These are phyloP conservation scores for Channa argus DNA, from an alignment of 2,113 vertebrate genomes.

Conservation along the genomic window DNA sequence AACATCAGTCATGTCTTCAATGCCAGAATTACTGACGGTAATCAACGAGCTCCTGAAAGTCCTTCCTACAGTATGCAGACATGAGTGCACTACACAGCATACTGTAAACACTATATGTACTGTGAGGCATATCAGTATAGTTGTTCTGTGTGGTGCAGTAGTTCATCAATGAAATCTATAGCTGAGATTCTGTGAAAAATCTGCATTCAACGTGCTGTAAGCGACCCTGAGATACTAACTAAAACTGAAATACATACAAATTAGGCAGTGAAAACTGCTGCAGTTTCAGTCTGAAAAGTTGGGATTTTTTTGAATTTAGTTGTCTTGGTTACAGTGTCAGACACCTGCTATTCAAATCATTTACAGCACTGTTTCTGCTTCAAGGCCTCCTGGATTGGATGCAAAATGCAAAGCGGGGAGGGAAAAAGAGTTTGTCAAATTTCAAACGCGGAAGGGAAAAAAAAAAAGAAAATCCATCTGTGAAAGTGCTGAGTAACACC, in stretches of 20 bases:
- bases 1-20: neutral
- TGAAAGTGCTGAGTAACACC: slow-evolving; percentile 70
- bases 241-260: neutral
- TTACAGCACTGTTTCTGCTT: slow-evolving; percentile 7
- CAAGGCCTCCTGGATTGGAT: neutral
- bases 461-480: slow-evolving; percentile 2
- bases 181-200: neutral
- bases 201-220: neutral
- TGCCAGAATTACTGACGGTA: no score
- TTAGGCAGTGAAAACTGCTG: neutral
- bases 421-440: slow-evolving; percentile 30
- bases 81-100: neutral
- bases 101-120: no score
- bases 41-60: no score
- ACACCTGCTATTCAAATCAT: slow-evolving; percentile 23
- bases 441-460: slow-evolving; percentile 1
- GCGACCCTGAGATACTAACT: neutral
- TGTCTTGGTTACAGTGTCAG: slow-evolving; percentile 3
- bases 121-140: no score
- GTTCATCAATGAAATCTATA: no score
- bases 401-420: slow-evolving; percentile 1
- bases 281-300: slow-evolving; percentile 1
- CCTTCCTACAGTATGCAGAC: neutral
- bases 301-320: neutral
- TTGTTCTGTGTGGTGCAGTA: no score